phyloP scores from a whole-genome alignment of 2,888 invertebrate species.

The Drosophila borealis region DNA sequence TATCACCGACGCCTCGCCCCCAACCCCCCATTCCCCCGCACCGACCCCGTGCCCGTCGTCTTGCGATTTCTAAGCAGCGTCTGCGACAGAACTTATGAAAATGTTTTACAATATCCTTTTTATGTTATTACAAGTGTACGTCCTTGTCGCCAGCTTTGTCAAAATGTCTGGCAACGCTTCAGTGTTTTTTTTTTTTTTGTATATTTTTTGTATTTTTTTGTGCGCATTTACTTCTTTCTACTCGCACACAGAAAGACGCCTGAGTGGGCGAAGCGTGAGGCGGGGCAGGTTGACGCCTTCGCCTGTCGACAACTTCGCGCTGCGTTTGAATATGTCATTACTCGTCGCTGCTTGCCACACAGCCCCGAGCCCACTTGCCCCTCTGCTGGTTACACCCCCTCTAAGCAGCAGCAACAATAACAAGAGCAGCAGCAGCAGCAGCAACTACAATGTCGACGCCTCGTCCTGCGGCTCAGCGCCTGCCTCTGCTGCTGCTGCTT shows the following conservation, averaged over 20 bases:
- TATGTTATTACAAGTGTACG: conserved; percentile 83
- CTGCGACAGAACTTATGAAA: conserved; percentile 80
- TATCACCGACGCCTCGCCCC: conserved; percentile 3
- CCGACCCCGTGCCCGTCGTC: background rate
- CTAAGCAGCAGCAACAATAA: conserved; percentile 24
- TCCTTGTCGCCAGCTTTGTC: conserved; percentile 84
- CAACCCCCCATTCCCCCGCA: background rate
- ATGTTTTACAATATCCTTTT: conserved; percentile 84
- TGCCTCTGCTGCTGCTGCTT: background rate
- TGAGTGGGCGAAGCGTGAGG: conserved; percentile 4
- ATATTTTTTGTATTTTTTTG: conserved; percentile 6
- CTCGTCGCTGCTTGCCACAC: conserved; percentile 45
- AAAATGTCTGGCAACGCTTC: conserved; percentile 79
- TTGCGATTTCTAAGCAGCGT: conserved; percentile 34
- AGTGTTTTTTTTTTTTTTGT: conserved; percentile 6
- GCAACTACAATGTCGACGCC: conserved; percentile 70
- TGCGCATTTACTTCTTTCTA: conserved; percentile 19
- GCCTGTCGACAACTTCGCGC: conserved; percentile 76
- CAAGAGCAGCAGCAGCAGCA: conserved; percentile 26
- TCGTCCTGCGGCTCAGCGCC: conserved; percentile 43
- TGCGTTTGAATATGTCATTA: conserved; percentile 78
- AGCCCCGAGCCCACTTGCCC: background rate
- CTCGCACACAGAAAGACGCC: conserved; percentile 15
- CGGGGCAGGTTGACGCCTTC: conserved; percentile 54
- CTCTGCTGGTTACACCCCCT: conserved; percentile 9